Conservation (phyloP, 2,113 vertebrate genomes). For the Hylia prasina region DNA sequence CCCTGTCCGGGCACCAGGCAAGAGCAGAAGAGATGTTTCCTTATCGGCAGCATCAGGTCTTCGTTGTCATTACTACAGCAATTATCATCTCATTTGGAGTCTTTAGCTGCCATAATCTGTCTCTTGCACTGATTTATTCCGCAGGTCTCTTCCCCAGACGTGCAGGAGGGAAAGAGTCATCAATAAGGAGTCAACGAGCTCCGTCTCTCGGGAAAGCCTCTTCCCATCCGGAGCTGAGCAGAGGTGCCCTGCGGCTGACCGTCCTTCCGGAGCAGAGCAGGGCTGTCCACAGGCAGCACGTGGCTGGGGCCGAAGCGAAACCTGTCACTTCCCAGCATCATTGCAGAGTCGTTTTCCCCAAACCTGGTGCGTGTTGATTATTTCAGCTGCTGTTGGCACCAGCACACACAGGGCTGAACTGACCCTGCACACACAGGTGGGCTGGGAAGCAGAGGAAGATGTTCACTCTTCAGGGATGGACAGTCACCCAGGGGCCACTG, state of each 20-base stretch:
- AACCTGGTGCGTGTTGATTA: accelerated
- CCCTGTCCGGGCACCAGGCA: not conserved
- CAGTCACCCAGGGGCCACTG: accelerated
- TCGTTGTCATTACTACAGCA: constrained; percentile 59
- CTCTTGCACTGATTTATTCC: constrained; percentile 63
- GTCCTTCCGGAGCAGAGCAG: not conserved
- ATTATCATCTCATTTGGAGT: constrained; percentile 68
- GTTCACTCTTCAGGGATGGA: not conserved
- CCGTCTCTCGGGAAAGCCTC: not conserved
- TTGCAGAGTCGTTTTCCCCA: accelerated
- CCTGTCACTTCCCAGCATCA: not conserved
- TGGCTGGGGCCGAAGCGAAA: not conserved
- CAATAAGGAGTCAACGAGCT: constrained; percentile 27
- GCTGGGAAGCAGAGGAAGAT: not conserved
- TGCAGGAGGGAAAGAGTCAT: constrained; percentile 1
- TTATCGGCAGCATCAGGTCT: constrained; percentile 56
- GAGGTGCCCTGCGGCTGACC: not conserved
- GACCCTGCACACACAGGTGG: accelerated
- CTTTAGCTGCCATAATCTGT: constrained; percentile 68
- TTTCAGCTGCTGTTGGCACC: not conserved
- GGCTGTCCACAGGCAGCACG: accelerated
- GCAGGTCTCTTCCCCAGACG: constrained; percentile 18
- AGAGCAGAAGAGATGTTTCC: not conserved
- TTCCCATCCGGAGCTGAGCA: not conserved
- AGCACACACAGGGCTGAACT: accelerated